Conservation (phyloP, 2,888 invertebrate species). For the Lymantria dispar region DNA sequence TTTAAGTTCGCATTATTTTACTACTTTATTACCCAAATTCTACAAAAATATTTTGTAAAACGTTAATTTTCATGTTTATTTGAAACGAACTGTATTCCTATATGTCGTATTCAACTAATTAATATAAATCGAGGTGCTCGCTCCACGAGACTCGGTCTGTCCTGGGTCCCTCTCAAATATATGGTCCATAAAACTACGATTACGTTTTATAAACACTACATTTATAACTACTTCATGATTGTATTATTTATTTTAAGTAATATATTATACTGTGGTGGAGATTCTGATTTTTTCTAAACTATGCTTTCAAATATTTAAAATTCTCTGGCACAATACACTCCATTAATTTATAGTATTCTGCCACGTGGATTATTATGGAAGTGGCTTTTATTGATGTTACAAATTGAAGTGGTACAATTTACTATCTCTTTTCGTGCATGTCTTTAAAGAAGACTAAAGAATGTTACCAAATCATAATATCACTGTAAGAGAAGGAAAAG, state of each 20-base stretch:
- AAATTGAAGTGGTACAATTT: neutral
- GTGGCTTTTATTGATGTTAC: slow-evolving; percentile 12
- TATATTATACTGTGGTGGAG: slow-evolving; percentile 74
- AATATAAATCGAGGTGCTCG: slow-evolving; percentile 56
- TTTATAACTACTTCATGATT: slow-evolving; percentile 81
- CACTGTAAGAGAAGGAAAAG: too few relatives aligned
- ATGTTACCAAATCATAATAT: too few relatives aligned
- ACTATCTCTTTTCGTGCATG: too few relatives aligned
- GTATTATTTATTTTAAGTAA: slow-evolving; percentile 81
- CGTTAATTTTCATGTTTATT: neutral
- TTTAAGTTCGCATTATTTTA: too few relatives aligned
- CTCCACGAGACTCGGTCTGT: slow-evolving; percentile 29
- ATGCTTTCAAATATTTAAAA: slow-evolving; percentile 81
- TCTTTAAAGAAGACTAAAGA: too few relatives aligned
- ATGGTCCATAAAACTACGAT: slow-evolving; percentile 77
- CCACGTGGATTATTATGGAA: slow-evolving; percentile 44
- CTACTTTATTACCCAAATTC: too few relatives aligned
- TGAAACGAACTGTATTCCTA: neutral
- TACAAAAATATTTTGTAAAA: too few relatives aligned
- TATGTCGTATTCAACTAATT: slow-evolving; percentile 48
- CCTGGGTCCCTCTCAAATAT: slow-evolving; percentile 60
- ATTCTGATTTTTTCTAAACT: slow-evolving; percentile 76
- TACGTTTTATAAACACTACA: slow-evolving; percentile 81
- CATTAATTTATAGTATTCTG: slow-evolving; percentile 79
- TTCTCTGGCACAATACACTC: slow-evolving; percentile 75